phyloP scores from a whole-genome alignment of 1,140 invertebrate genomes.

The Neotoxoptera formosana region DNA sequence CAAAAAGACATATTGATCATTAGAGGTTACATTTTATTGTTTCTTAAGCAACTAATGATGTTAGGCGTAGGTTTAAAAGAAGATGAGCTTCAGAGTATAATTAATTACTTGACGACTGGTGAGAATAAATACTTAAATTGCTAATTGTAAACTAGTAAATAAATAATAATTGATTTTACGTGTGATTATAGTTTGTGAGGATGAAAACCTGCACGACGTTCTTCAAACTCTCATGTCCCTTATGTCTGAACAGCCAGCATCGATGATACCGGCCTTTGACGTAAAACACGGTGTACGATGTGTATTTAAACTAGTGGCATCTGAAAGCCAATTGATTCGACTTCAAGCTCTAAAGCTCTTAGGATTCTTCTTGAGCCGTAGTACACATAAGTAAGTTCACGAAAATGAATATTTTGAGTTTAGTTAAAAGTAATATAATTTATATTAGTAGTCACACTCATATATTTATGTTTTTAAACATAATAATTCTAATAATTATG shows the following conservation, averaged over 20 bases:
- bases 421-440: not conserved
- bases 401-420: not conserved
- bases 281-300: slow-evolving; percentile 94
- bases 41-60: slow-evolving; percentile 95
- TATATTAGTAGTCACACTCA: not conserved
- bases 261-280: slow-evolving; percentile 99
- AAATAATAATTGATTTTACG: not conserved
- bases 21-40: slow-evolving; percentile 92
- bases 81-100: slow-evolving; percentile 96
- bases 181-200: slow-evolving; percentile 68
- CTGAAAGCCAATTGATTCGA: slow-evolving; percentile 93
- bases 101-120: slow-evolving; percentile 97
- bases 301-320: slow-evolving; percentile 95
- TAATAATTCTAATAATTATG: too few species aligned
- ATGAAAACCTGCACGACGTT: slow-evolving; percentile 98
- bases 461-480: too few species aligned
- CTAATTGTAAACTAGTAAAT: not conserved
- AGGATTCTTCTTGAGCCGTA: slow-evolving; percentile 92
- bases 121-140: slow-evolving; percentile 59
- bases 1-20: slow-evolving; percentile 94
- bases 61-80: slow-evolving; percentile 97
- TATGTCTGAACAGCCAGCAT: slow-evolving; percentile 97
- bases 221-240: slow-evolving; percentile 95
- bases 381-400: slow-evolving; percentile 87
- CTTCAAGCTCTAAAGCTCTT: slow-evolving; percentile 95